phyloP scores from a whole-genome alignment of 1,140 invertebrate species.

The Sarcophaga peregrina region DNA sequence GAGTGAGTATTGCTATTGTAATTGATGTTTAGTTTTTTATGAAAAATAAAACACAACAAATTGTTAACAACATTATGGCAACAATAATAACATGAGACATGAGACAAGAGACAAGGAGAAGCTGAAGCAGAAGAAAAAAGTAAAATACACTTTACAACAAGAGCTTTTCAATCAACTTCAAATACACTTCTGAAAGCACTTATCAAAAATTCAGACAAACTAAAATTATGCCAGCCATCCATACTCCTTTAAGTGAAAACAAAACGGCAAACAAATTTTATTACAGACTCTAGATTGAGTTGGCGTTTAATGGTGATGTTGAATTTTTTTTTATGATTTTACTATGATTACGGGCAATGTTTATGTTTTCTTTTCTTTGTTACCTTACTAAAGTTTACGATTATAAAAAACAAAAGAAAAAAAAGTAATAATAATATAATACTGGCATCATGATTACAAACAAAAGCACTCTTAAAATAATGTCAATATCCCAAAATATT shows the following conservation, averaged over 20 bases:
- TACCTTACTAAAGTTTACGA: neutral
- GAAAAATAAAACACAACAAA: neutral
- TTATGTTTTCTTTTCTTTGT: no score
- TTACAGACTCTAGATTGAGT: neutral
- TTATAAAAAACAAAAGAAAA: neutral
- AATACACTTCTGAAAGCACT: conserved; percentile 3
- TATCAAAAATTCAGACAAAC: neutral
- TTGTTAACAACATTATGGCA: conserved; percentile 10
- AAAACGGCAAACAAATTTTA: neutral
- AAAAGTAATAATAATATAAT: neutral
- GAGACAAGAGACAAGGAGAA: no score
- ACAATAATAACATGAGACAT: neutral
- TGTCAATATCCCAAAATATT: neutral
- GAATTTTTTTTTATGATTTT: neutral
- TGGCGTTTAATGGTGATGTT: conserved; percentile 9
- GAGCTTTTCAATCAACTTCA: conserved; percentile 18
- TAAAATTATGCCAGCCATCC: neutral
- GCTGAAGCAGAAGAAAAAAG: neutral
- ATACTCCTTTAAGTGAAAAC: neutral
- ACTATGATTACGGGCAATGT: neutral
- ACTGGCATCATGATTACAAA: conserved; percentile 10
- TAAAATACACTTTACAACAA: conserved; percentile 13
- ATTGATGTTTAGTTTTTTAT: neutral
- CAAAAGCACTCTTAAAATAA: neutral
- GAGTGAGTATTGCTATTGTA: neutral